phyloP scores from a whole-genome alignment of 2,888 invertebrate species.

The Patella caerulea region DNA sequence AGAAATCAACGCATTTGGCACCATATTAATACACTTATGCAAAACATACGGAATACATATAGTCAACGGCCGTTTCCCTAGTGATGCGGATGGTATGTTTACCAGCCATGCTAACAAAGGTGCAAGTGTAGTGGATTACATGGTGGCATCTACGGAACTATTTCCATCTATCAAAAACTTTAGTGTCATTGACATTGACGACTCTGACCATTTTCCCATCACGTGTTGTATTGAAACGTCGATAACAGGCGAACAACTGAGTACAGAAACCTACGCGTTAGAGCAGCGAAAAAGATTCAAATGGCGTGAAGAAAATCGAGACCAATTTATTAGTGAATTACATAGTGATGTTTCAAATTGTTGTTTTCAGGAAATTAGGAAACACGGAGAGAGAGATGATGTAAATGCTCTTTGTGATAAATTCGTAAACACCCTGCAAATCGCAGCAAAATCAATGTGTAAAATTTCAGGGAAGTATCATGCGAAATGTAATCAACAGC shows the following conservation, averaged over 20 bases:
- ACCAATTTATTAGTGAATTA: not conserved
- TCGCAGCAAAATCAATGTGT: not conserved
- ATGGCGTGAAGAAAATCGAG: not conserved
- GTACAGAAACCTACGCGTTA: not conserved
- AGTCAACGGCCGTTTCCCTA: slow-evolving; percentile 2
- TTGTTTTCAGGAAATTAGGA: not conserved
- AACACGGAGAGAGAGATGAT: not conserved
- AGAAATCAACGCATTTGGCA: not conserved
- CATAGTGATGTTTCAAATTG: not conserved
- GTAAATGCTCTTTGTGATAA: not conserved
- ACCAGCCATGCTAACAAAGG: not conserved
- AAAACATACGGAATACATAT: slow-evolving; percentile 2
- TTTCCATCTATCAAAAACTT: not conserved
- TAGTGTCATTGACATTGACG: not conserved
- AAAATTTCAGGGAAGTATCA: not conserved
- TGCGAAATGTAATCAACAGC: not conserved
- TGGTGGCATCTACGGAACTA: not conserved
- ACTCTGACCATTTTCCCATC: not conserved
- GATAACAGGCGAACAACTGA: not conserved
- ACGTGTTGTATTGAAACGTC: not conserved
- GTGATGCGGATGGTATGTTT: not conserved
- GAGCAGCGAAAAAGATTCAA: not conserved
- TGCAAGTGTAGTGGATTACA: not conserved
- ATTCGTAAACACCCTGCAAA: not conserved
- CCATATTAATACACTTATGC: not conserved